These are phyloP conservation scores for Phyllostomus discolor DNA, from an alignment of 2,113 vertebrate species.

Conservation along the genomic window DNA sequence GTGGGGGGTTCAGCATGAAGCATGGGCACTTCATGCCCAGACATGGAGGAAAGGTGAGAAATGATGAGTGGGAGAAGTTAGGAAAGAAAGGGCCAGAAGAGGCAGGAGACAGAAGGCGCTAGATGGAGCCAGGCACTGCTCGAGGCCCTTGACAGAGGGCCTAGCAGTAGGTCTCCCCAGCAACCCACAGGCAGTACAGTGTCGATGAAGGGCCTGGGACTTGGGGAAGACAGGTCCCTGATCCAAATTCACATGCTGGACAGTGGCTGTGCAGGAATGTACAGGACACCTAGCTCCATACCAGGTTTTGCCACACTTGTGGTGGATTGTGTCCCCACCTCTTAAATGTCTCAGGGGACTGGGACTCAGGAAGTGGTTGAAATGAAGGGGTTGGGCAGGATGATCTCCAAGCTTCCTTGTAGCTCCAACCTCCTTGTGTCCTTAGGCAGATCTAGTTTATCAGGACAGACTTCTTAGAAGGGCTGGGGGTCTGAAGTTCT, in stretches of 20 bases:
- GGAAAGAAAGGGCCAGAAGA: neutral
- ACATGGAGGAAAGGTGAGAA: neutral
- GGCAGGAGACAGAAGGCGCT: neutral
- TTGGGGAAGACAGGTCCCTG: neutral
- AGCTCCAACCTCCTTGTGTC: neutral
- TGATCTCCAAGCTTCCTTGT: neutral
- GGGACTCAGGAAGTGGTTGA: neutral
- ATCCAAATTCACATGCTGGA: neutral
- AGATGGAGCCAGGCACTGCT: neutral
- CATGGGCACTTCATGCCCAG: neutral
- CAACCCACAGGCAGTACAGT: rapidly evolving
- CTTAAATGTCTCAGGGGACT: neutral
- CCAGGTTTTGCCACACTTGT: neutral
- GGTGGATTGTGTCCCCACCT: neutral
- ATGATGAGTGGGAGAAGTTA: neutral
- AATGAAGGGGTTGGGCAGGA: neutral
- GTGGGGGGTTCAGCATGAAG: neutral
- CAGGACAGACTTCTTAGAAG: neutral
- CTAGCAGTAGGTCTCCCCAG: neutral
- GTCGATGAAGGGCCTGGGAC: neutral
- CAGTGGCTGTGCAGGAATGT: neutral
- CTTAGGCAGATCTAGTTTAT: neutral
- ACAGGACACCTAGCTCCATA: neutral
- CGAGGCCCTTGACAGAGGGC: neutral
- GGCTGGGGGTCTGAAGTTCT: neutral